phyloP scores from a whole-genome alignment of 2,888 invertebrate species.

The Agriopis aurantiaria region DNA sequence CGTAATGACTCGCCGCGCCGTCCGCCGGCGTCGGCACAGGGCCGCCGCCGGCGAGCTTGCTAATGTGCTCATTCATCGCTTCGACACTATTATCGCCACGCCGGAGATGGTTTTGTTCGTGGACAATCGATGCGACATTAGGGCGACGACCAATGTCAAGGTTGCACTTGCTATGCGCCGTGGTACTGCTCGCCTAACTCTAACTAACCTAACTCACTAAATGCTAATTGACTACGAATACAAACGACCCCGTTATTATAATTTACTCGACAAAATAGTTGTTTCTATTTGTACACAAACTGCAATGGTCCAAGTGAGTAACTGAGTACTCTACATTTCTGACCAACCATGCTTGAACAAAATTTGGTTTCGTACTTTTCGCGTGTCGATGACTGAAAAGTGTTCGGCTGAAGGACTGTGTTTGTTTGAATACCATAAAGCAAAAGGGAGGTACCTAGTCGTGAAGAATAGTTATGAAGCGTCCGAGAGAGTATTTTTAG shows the following conservation, averaged over 20 bases:
- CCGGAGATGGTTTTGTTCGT: conserved; percentile 81
- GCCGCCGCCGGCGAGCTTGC: conserved; percentile 71
- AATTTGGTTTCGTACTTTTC: not conserved
- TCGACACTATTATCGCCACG: conserved; percentile 76
- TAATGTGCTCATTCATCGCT: conserved; percentile 84
- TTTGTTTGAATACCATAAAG: not conserved
- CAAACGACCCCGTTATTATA: conserved; percentile 64
- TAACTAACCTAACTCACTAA: no score
- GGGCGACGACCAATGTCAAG: conserved; percentile 83
- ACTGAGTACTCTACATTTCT: conserved; percentile 9
- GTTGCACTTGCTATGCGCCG: conserved; percentile 79
- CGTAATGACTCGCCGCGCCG: conserved; percentile 81
- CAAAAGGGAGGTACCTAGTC: not conserved
- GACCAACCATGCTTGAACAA: not conserved
- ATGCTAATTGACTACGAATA: conserved; percentile 69
- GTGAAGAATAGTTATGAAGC: not conserved
- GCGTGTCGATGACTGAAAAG: not conserved
- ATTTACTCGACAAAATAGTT: conserved; percentile 40
- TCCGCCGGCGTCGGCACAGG: conserved; percentile 42
- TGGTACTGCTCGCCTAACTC: conserved; percentile 52
- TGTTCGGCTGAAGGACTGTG: not conserved
- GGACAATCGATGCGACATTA: conserved; percentile 80
- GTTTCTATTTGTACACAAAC: conserved; percentile 36
- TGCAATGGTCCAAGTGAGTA: conserved; percentile 14
- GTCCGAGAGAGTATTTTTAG: conserved; percentile 2